phyloP scores from a whole-genome alignment of 2,113 vertebrate species.

The Orthonyx spaldingii region DNA sequence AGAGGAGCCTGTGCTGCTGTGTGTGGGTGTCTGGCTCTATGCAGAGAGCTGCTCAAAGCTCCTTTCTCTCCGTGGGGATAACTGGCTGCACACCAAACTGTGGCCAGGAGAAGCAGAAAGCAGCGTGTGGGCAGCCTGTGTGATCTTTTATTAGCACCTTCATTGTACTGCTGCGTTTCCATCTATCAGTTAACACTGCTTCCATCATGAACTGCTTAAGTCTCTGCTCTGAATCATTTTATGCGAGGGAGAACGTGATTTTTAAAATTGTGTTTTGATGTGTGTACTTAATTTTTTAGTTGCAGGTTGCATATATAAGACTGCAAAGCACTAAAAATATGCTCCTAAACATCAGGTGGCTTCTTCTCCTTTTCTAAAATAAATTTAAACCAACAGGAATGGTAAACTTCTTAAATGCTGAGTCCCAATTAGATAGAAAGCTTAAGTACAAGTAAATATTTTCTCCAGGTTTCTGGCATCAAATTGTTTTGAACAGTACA shows the following conservation, averaged over 20 bases:
- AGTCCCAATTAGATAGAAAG: neutral
- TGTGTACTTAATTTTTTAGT: conserved; percentile 5
- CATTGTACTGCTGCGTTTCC: conserved; percentile 38
- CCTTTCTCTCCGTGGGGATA: conserved; percentile 65
- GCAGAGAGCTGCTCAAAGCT: conserved; percentile 69
- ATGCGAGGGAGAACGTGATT: neutral
- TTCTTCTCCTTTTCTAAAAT: conserved; percentile 7
- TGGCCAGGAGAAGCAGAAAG: conserved; percentile 69
- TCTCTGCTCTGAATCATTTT: neutral
- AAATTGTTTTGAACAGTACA: neutral
- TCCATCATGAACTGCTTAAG: conserved; percentile 27
- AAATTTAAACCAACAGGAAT: neutral
- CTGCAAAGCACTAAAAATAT: conserved; percentile 9
- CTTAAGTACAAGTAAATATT: neutral
- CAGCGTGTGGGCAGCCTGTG: conserved; percentile 65
- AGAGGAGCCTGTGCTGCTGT: conserved; percentile 66
- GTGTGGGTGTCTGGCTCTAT: conserved; percentile 71
- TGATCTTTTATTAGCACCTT: conserved; percentile 72
- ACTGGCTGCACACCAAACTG: conserved; percentile 60
- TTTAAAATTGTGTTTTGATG: conserved; percentile 33
- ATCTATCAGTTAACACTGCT: conserved; percentile 8
- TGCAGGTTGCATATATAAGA: conserved; percentile 12
- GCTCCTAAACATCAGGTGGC: neutral
- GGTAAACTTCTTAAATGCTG: neutral
- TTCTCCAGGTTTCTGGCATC: neutral